These are phyloP conservation scores for Psittacula echo DNA, from an alignment of 2,797 vertebrate species.

Conservation along the genomic window DNA sequence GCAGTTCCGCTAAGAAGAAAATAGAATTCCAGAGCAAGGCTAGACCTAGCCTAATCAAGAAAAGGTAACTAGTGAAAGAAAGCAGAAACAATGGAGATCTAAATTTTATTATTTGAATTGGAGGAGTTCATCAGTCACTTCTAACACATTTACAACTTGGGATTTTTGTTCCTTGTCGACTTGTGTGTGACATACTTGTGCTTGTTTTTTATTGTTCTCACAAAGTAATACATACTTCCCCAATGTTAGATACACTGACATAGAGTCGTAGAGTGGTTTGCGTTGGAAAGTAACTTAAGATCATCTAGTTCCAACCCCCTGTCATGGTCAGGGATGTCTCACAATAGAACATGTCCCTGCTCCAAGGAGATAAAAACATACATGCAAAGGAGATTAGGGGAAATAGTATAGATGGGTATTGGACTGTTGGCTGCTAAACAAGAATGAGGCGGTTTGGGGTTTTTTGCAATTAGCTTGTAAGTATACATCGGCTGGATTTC, in stretches of 20 bases:
- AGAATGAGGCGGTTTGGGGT: background rate
- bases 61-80: background rate
- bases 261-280: background rate
- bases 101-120: background rate
- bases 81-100: background rate
- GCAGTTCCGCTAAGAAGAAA: background rate
- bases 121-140: background rate
- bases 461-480: slow-evolving; percentile 57
- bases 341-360: background rate
- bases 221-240: background rate
- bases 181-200: background rate
- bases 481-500: slow-evolving; percentile 53
- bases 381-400: background rate
- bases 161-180: background rate
- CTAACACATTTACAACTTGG: background rate
- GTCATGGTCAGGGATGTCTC: background rate
- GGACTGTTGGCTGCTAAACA: slow-evolving; percentile 48
- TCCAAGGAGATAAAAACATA: background rate
- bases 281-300: background rate
- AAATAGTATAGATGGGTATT: background rate
- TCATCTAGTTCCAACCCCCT: background rate
- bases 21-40: background rate
- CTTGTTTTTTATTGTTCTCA: background rate
- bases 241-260: background rate
- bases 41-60: background rate